Percentiles rank a stretch among this genome's conserved stretches.
Conservation (phyloP, 1,140 invertebrate species). For the Leptinotarsa texana region DNA sequence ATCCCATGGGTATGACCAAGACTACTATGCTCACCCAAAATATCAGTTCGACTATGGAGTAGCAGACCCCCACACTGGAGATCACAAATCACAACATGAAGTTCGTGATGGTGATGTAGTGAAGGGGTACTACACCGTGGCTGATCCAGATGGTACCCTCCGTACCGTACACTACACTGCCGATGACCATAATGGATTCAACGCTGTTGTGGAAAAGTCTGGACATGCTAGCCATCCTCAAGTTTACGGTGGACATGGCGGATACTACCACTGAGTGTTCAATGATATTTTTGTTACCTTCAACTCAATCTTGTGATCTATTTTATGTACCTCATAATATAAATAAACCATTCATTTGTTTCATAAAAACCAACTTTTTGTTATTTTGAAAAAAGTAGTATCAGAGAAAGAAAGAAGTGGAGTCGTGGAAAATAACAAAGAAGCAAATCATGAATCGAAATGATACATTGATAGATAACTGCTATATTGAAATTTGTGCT, state of each 20-base stretch:
- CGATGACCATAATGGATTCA: conserved; percentile 59
- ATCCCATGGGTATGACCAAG: background rate
- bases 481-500: no score
- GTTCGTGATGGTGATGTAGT: conserved; percentile 64
- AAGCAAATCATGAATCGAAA: no score
- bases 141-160: conserved; percentile 63
- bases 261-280: background rate
- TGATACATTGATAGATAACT: no score
- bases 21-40: conserved; percentile 56
- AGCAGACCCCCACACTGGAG: conserved; percentile 61
- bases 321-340: no score
- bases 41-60: conserved; percentile 61
- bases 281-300: no score
- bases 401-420: no score
- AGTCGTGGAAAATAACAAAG: no score
- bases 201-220: conserved; percentile 52
- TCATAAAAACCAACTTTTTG: no score
- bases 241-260: background rate
- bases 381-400: no score
- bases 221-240: conserved; percentile 15
- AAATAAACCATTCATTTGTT: no score
- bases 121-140: conserved; percentile 65
- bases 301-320: no score
- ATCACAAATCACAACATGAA: conserved; percentile 63
- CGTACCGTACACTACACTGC: conserved; percentile 67